Conservation (phyloP, 2,888 invertebrate genomes). For the Ariolimax columbianus region DNA sequence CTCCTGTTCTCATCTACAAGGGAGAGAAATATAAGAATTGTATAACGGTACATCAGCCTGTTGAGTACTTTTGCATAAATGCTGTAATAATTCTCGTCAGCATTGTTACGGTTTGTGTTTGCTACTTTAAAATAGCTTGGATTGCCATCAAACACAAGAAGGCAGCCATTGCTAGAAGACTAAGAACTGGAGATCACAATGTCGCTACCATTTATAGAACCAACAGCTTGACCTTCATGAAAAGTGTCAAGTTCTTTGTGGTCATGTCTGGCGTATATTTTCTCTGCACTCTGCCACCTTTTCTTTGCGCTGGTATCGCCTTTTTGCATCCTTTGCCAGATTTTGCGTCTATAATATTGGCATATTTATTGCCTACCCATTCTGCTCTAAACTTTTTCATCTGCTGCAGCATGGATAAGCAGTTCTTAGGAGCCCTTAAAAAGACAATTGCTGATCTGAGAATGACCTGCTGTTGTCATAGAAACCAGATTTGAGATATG, state of each 20-base stretch:
- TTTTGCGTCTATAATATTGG: neutral
- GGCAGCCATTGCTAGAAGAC: neutral
- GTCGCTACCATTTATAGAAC: no score
- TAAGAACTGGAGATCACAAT: no score
- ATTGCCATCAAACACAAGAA: neutral
- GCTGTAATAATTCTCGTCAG: neutral
- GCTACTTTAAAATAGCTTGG: neutral
- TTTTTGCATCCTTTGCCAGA: neutral
- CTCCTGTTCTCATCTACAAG: neutral
- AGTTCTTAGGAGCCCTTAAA: neutral
- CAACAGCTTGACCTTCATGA: neutral
- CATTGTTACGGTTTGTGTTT: neutral
- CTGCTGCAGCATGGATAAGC: neutral
- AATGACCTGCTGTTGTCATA: no score
- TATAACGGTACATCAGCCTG: neutral
- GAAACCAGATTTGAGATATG: no score
- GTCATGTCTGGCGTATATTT: neutral
- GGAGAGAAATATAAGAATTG: neutral
- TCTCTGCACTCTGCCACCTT: neutral
- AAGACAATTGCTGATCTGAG: neutral
- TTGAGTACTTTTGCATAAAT: neutral
- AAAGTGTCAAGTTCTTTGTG: neutral
- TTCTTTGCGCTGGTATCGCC: neutral
- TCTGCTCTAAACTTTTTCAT: neutral
- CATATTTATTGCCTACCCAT: neutral